Percentiles rank a stretch among this genome's conserved stretches.
These are phyloP conservation scores for Rallus crepitans DNA, from an alignment of 2,797 vertebrate species.

Conservation along the genomic window DNA sequence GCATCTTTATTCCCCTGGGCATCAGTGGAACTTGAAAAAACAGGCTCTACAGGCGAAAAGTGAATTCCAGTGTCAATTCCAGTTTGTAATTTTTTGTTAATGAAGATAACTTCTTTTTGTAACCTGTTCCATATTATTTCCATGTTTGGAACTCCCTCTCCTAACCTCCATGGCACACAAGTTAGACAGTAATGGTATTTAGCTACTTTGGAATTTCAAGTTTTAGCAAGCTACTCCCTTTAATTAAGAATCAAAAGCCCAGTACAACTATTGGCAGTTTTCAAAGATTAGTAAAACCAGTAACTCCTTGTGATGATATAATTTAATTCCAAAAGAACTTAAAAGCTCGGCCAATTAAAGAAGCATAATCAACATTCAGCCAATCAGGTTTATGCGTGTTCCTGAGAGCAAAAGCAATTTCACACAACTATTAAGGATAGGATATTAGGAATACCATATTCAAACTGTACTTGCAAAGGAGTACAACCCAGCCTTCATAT, in stretches of 20 bases:
- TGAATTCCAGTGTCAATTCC: neutral
- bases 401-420: neutral
- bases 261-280: neutral
- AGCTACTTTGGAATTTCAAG: neutral
- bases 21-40: neutral
- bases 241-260: neutral
- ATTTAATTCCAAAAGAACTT: neutral
- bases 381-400: neutral
- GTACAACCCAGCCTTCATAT: slow-evolving; percentile 6
- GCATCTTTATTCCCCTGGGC: neutral
- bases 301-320: neutral
- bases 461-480: slow-evolving; percentile 24
- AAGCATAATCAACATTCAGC: neutral
- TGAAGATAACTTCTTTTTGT: neutral
- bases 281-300: neutral
- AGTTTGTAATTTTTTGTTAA: neutral
- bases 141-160: neutral
- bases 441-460: neutral
- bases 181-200: neutral
- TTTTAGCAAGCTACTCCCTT: neutral
- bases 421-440: neutral
- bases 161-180: neutral
- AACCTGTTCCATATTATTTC: neutral
- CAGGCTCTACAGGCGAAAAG: neutral
- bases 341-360: neutral